Evolutionary conservation across 2,113 vertebrate genomes (phyloP).

Genomic region (Microtus richardsoni): DNA sequence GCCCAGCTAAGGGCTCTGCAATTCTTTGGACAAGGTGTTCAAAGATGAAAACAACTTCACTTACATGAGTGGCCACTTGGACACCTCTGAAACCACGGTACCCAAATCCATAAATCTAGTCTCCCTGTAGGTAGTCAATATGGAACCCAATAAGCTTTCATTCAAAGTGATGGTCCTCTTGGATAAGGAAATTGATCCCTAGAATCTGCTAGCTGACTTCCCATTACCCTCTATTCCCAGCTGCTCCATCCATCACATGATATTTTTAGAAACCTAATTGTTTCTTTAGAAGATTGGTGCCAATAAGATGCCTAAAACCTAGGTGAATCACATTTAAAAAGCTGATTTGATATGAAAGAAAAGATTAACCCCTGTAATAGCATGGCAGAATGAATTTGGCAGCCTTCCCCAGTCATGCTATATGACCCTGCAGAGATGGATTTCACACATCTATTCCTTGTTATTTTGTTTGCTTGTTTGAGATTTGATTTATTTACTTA

Average conservation of each 20-base stretch:
- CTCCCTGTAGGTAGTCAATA: conserved; percentile 48
- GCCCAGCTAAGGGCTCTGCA: background rate
- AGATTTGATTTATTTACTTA: background rate
- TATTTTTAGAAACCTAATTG: conserved; percentile 80
- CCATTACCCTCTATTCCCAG: conserved; percentile 59
- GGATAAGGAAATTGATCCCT: conserved; percentile 62
- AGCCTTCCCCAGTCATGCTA: background rate
- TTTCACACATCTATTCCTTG: background rate
- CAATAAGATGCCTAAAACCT: conserved; percentile 66
- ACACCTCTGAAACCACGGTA: conserved; percentile 36
- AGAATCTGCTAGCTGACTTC: conserved; percentile 56
- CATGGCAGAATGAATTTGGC: background rate
- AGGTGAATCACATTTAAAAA: conserved; percentile 62
- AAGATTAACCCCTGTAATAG: conserved; percentile 39
- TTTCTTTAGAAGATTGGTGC: conserved; percentile 71
- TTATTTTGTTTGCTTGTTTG: background rate
- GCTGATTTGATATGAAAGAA: background rate
- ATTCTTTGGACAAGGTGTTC: background rate
- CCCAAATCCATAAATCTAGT: conserved; percentile 54
- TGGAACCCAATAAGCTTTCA: conserved; percentile 58
- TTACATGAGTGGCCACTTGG: background rate
- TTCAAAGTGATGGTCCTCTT: conserved; percentile 61
- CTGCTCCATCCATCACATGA: conserved; percentile 65
- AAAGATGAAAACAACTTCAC: background rate
- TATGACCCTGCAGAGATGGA: background rate